phyloP scores from a whole-genome alignment of 2,888 invertebrate genomes.

The Ariolimax columbianus region DNA sequence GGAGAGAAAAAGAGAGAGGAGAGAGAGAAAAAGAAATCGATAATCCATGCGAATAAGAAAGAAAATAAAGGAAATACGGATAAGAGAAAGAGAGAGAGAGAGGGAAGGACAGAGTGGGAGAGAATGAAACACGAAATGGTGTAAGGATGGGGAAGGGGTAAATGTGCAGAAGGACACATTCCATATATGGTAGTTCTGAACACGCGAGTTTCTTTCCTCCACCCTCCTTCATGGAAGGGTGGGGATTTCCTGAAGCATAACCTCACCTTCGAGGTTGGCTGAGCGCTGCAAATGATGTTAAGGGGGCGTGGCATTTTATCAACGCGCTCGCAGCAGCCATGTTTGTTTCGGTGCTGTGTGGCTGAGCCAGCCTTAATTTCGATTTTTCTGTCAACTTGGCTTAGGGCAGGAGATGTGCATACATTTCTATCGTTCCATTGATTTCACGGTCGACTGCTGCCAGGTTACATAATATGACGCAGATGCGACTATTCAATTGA shows the following conservation, averaged over 20 bases:
- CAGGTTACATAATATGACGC: not conserved
- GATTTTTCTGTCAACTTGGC: not conserved
- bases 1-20: not conserved
- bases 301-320: not conserved
- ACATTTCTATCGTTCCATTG: not conserved
- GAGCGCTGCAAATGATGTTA: not conserved
- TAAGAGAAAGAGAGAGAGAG: slow-evolving; percentile 16
- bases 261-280: not conserved
- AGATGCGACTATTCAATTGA: slow-evolving; percentile 22
- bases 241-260: not conserved
- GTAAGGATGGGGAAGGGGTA: too few species aligned
- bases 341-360: not conserved
- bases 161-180: not conserved
- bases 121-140: not conserved
- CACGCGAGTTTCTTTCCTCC: too few species aligned
- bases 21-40: not conserved
- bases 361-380: not conserved
- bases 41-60: too few species aligned
- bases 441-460: slow-evolving; percentile 11
- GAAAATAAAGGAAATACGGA: not conserved
- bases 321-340: not conserved
- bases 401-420: not conserved
- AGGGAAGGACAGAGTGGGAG: not conserved
- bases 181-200: not conserved
- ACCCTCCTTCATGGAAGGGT: not conserved